These are phyloP conservation scores for Ichneumon xanthorius DNA, from an alignment of 2,888 invertebrate genomes.

Conservation along the genomic window DNA sequence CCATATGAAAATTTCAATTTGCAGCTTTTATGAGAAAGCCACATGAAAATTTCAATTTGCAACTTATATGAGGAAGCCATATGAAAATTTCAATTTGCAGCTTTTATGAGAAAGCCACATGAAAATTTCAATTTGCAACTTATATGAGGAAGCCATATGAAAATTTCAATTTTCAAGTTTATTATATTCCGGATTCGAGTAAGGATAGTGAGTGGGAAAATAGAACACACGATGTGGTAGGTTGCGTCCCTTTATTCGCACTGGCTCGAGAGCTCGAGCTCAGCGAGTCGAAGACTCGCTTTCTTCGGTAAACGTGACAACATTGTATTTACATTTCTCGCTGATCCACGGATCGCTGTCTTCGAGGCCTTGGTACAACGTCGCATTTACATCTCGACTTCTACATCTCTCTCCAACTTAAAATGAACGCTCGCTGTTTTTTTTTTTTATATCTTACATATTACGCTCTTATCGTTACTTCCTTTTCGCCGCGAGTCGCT, in stretches of 20 bases:
- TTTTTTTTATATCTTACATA: neutral
- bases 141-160: too few species aligned
- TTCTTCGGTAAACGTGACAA: neutral
- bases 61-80: too few species aligned
- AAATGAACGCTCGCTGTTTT: neutral
- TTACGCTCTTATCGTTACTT: too few species aligned
- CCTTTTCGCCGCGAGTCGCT: conserved; percentile 13
- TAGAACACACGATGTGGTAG: neutral
- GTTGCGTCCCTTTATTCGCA: neutral
- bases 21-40: too few species aligned
- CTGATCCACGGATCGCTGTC: neutral
- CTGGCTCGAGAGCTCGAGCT: neutral
- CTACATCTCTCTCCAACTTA: neutral
- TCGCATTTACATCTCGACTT: neutral
- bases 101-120: too few species aligned
- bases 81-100: too few species aligned
- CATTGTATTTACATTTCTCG: neutral
- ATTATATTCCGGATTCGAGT: too few species aligned
- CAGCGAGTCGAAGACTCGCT: neutral
- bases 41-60: too few species aligned
- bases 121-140: too few species aligned
- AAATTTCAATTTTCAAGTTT: too few species aligned
- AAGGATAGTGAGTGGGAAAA: too few species aligned
- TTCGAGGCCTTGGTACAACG: neutral
- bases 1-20: too few species aligned